A percentile compares a stretch with the other conserved stretches of the same genome.
These are phyloP conservation scores for Drosophila peninsularis DNA, from an alignment of 2,888 invertebrate genomes.

Conservation along the genomic window DNA sequence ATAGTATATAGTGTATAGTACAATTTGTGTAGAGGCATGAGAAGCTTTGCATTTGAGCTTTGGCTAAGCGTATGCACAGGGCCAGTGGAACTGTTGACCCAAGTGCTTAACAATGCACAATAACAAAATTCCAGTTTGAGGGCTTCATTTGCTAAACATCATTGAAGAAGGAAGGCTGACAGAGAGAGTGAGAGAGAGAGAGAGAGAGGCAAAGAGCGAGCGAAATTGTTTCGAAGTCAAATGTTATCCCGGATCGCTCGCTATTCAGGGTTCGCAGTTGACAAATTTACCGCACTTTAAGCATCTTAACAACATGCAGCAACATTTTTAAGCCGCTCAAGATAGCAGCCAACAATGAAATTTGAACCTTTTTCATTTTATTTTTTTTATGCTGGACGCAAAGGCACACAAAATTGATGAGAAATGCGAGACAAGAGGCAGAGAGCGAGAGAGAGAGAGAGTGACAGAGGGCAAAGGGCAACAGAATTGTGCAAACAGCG, in stretches of 20 bases:
- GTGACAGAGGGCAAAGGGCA: slow-evolving; percentile 1
- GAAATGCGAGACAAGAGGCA: slow-evolving; percentile 11
- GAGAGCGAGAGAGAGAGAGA: neutral
- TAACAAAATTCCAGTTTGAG: slow-evolving; percentile 22
- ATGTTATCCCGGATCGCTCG: slow-evolving; percentile 34
- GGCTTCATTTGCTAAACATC: slow-evolving; percentile 21
- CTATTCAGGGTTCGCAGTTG: slow-evolving; percentile 32
- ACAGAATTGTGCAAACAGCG: slow-evolving; percentile 31
- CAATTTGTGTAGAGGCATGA: neutral
- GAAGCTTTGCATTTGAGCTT: slow-evolving; percentile 21
- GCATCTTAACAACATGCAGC: slow-evolving; percentile 46
- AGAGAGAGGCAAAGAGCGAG: neutral
- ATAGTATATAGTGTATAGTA: neutral
- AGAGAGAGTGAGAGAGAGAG: neutral
- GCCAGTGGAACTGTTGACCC: slow-evolving; percentile 19
- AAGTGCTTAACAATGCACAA: slow-evolving; percentile 24
- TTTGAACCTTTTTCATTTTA: slow-evolving; percentile 50
- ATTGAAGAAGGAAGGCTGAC: neutral
- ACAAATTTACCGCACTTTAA: slow-evolving; percentile 60
- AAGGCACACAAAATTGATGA: slow-evolving; percentile 38
- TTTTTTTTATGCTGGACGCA: slow-evolving; percentile 9
- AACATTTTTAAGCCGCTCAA: slow-evolving; percentile 51
- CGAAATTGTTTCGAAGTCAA: slow-evolving; percentile 16
- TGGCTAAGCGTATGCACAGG: slow-evolving; percentile 25
- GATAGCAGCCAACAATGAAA: slow-evolving; percentile 53